phyloP scores from a whole-genome alignment of 1,140 invertebrate genomes.

The Cataglyphis hispanica region DNA sequence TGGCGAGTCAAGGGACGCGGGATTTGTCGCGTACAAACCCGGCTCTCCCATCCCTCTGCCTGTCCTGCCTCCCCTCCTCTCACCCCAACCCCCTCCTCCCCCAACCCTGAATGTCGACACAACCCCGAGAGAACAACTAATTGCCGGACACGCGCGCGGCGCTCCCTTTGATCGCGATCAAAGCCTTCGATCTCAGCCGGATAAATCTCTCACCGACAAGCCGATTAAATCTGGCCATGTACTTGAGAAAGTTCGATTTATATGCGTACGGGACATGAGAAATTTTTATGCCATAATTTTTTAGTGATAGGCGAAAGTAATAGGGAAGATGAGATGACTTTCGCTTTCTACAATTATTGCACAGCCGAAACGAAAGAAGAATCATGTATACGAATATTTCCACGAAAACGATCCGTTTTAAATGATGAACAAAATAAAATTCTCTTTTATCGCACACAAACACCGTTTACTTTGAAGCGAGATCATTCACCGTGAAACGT shows the following conservation, averaged over 20 bases:
- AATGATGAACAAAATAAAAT: neutral
- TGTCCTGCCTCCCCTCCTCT: too few species aligned
- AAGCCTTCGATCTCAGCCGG: neutral
- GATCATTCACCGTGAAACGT: neutral
- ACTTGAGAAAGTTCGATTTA: neutral
- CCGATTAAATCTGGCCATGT: neutral
- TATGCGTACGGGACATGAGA: neutral
- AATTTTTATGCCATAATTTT: neutral
- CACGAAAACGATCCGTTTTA: constrained; percentile 10
- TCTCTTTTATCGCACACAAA: neutral
- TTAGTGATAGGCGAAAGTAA: neutral
- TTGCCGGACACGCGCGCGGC: constrained; percentile 35
- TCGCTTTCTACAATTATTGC: neutral
- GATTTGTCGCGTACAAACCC: constrained; percentile 56
- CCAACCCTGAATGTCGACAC: constrained; percentile 1
- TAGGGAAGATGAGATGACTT: neutral
- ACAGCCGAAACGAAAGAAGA: neutral
- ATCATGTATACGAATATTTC: neutral
- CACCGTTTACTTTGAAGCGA: neutral
- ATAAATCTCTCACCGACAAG: constrained; percentile 28
- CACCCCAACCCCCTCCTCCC: neutral
- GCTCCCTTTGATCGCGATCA: constrained; percentile 36
- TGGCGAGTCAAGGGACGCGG: constrained; percentile 64
- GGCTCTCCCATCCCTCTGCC: neutral
- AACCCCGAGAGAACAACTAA: constrained; percentile 14